Conservation (phyloP, 2,888 invertebrate species). For the Rhorus exstirpatorius region DNA sequence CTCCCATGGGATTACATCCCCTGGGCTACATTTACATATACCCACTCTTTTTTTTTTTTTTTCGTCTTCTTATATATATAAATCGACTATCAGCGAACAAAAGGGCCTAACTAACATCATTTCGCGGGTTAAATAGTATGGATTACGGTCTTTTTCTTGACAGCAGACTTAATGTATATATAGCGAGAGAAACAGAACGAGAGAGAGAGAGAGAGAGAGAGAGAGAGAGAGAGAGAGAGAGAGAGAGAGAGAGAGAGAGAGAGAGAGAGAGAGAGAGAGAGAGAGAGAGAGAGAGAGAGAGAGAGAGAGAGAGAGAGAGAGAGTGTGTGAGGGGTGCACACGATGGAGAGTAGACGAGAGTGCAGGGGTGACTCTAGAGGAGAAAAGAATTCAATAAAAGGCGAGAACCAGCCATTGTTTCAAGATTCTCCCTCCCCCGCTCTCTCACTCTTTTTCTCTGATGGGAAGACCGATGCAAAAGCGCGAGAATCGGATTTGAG, state of each 20-base stretch:
- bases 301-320: background rate
- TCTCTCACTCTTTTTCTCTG: background rate
- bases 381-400: conserved; percentile 82
- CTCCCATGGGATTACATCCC: conserved; percentile 80
- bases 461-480: background rate
- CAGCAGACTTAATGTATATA: conserved; percentile 7
- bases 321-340: conserved; percentile 29
- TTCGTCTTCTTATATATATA: conserved; percentile 28
- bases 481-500: conserved; percentile 27
- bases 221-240: too few species aligned
- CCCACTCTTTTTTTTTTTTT: conserved; percentile 71
- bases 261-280: too few species aligned
- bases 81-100: conserved; percentile 59
- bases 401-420: conserved; percentile 78
- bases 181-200: conserved; percentile 11
- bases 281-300: too few species aligned
- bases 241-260: too few species aligned
- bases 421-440: conserved; percentile 70
- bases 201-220: too few species aligned
- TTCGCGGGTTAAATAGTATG: background rate
- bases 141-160: conserved; percentile 16
- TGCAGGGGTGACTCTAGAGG: conserved; percentile 56
- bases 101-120: conserved; percentile 9
- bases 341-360: conserved; percentile 35
- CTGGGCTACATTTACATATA: conserved; percentile 81